Base-by-base conservation (phyloP, 37 sponge, comb jelly and placozoan species). In the Corticium candelabrum region DNA sequence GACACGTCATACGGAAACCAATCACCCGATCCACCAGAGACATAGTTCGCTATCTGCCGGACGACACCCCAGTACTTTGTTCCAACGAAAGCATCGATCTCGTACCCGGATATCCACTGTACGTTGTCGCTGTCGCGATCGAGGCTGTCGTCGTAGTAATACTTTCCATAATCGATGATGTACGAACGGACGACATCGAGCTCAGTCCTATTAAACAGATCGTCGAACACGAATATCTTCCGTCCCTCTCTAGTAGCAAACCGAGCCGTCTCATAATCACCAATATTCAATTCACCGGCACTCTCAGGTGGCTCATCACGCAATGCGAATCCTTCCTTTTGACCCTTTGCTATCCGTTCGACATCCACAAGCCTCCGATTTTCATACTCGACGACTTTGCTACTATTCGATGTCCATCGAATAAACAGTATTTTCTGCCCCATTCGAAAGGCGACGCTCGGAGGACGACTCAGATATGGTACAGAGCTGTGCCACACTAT, bases 1-100 rank as follows among this genome's bases (percentile, higher is more conserved):
- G 83, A 41, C 1, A 82, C 37, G 39, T 82, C 83, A 68, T 82
- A 81, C 15, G 83, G 83, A 75, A 70, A 82, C 83, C 83, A 82
- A 7, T 31, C 69, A 11, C 41, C 83, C 27, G 40, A 39, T 7
- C 83, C 83, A 34, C 73, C 73, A 32, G 29, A 29, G 29, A 15
- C 31, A 32, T 70, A 70, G 29, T 34, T 5, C 33, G 31, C 73
- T 32, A 70, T 32, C 36, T 15, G 7, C 73, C 31, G 73, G 5
- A 81, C 35, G 21, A 74, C 35, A 1, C 3, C 7, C 83, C 83
- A 82, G 40, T 75, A 5, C 36, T 77, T 40, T 3, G 69, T 74
- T 69, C 71, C 38, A 3, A 78, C 69, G 57, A 78, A 82, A 34
- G 43, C 68, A 5, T 2, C 68, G 4, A 74, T 78, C 1, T 41